Base-by-base conservation (phyloP, 2,888 invertebrate species). In the Tipula confusa region DNA sequence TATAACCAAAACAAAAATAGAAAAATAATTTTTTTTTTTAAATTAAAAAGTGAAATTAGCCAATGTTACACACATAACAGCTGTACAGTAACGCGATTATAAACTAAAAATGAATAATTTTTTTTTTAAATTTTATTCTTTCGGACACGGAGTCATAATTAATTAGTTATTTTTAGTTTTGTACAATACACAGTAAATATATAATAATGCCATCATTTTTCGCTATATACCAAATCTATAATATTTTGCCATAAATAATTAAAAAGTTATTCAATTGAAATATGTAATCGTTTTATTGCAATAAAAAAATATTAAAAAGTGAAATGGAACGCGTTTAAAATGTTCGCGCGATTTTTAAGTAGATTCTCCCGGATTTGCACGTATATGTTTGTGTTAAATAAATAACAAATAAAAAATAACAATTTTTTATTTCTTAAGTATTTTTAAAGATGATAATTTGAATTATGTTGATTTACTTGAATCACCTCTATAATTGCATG, bases 41-140 rank as follows among this genome's bases (percentile, higher is more conserved):
- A 64, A 64, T 64, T 64, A 64, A 64, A 43, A 64, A 64, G 64
- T 64, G 64, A 64, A 64, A 64, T 64, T 64, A 64, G 64, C 64
- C 64, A 64, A 64, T 64, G 24, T 64, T 33, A 64, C 64, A 64
- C 1, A 64, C 64, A 64, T 24, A 64, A 64, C 64, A 64, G 24
- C 64, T 64, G 64, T n/a, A n/a, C 24, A 18, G 64, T 64, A 64
- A 64, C 64, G 6, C 64, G 64, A 64, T 64, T 64, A 64, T 64
- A 64, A 64, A 64, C 9, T 24, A 24, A 64, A 64, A 64, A 24
- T 24, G 64, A 64, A 24, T 64, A 24, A n/a, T n/a, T n/a, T n/a
- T n/a, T 48, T 9, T 64, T 64, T 64, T 64, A 64, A 0, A 9
- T 64, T 64, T 64, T 64, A 64, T 18, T 64, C 64, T 64, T 64